These are phyloP conservation scores for Idaea straminata DNA, from an alignment of 2,888 invertebrate species.

Conservation along the genomic window DNA sequence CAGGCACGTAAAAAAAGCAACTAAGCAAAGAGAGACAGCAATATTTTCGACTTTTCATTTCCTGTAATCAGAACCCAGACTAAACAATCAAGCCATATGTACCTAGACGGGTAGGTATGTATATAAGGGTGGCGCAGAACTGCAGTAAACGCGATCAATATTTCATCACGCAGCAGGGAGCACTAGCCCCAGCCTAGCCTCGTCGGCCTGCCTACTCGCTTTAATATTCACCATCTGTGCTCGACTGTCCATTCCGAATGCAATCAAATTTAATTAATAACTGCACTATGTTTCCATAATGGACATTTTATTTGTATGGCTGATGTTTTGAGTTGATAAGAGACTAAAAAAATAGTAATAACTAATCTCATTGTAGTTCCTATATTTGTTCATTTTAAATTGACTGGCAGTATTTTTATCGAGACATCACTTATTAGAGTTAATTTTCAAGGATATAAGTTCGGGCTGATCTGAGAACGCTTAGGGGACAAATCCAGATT, in stretches of 20 bases:
- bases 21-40: neutral
- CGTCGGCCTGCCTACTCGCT: neutral
- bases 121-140: conserved; percentile 6
- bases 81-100: neutral
- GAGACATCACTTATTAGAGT: no score
- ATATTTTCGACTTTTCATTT: neutral
- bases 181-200: neutral
- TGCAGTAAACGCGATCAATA: conserved; percentile 1
- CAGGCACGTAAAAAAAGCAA: no score
- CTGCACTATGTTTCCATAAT: neutral
- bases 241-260: neutral
- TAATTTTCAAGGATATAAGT: no score
- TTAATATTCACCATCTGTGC: neutral
- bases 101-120: conserved; percentile 1
- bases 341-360: neutral
- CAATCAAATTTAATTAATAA: neutral
- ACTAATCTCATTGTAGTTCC: no score
- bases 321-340: neutral
- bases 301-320: neutral
- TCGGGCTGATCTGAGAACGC: no score
- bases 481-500: no score
- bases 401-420: no score
- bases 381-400: no score
- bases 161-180: neutral
- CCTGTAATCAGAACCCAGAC: neutral